Evolutionary conservation across 2,113 vertebrate genomes (phyloP), one percentile per base, ranked within the genome.

Genomic region (Perca flavescens): DNA sequence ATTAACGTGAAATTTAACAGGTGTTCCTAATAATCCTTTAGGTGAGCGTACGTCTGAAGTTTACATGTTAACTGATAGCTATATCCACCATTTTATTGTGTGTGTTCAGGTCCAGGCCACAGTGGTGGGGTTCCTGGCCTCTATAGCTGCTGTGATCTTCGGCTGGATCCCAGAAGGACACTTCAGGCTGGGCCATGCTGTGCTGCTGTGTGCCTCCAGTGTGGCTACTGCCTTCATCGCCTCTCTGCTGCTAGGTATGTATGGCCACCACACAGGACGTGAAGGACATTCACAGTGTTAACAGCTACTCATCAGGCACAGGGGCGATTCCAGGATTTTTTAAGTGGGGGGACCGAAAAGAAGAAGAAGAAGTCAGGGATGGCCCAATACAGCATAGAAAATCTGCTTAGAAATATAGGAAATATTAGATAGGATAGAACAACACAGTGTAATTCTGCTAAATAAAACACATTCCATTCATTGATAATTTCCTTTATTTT

Each of bases 171-270:
- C 97, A 1, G 98, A 99, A 0, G 98, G 98, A 47, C 96, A 97
- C 85, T 98, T 99, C 93, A 96, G 94, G 83, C 86, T 99, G 15
- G 95, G 94, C 7, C 97, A 99, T 0, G 98, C 98, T 0, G 94
- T 99, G 60, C 95, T 99, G 91, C 96, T 99, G 12, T 99, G 98
- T 83, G 98, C 98, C 88, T 98, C 97, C 93, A 99, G 98, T 0
- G 97, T 99, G 84, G 97, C 98, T 77, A 99, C 98, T 0, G 98
- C 98, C 69, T 99, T 99, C 94, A 99, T 99, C 3, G 98, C 98
- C 52, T 99, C 98, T 62, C 94, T 99, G 25, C 93, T 99, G 1
- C 93, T 99, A 89, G 98, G 98, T 99, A 95, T 90, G 95, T 99
- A 94, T 90, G 95, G 49, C 16, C 40, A n/a, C 50, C 43, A 54